Conservation (phyloP, 2,797 vertebrate species). For the Enteromius radiatus region DNA sequence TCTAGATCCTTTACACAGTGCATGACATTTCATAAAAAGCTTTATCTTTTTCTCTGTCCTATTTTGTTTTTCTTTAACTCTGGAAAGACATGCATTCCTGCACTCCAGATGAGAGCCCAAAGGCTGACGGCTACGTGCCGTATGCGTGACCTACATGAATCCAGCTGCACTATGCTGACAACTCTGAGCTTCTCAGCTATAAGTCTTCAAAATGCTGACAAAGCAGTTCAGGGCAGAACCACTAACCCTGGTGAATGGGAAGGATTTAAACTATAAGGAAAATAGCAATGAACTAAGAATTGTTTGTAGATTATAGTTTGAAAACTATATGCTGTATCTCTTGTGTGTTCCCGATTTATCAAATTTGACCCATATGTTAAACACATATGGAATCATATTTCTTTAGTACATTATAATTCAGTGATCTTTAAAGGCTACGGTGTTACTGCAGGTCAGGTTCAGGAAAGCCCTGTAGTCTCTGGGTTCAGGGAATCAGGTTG, state of each 20-base stretch:
- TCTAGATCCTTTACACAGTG: background rate
- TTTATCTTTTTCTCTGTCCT: constrained; percentile 34
- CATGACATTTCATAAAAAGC: background rate
- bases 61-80: constrained; percentile 15
- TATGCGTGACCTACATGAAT: constrained; percentile 83
- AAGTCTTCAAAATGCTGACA: constrained; percentile 59
- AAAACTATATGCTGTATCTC: background rate
- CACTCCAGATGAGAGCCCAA: constrained; percentile 44
- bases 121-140: constrained; percentile 69
- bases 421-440: background rate
- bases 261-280: constrained; percentile 9
- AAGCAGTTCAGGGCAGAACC: constrained; percentile 32
- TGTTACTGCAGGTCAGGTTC: background rate
- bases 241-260: background rate
- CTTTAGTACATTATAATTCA: background rate
- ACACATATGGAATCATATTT: background rate
- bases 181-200: constrained; percentile 71
- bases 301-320: background rate
- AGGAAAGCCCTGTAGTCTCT: background rate
- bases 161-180: constrained; percentile 75
- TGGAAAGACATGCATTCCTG: constrained; percentile 55
- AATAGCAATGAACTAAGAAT: background rate
- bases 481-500: background rate
- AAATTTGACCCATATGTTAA: background rate
- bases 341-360: constrained; percentile 2